Base-by-base conservation (phyloP, 2,113 vertebrate species). In the Poecilia latipinna region DNA sequence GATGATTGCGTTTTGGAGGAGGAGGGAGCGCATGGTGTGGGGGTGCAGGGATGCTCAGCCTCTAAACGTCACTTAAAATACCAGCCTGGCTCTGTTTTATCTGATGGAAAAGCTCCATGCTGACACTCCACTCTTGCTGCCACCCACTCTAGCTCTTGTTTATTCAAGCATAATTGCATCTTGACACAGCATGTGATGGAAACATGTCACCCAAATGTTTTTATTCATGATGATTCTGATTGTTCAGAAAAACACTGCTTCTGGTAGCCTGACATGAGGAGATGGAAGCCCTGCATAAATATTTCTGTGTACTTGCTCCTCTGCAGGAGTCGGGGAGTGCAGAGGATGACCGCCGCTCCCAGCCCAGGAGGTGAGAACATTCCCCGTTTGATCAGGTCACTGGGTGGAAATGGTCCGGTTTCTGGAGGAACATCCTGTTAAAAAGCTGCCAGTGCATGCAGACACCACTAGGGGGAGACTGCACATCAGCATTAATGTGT, bases 311-410 rank as follows among this genome's bases (percentile, higher is more conserved):
- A 51, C 33, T 15, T 87, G 19, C 79, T 1, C 79, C 2, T 85
- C 79, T 75, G 1, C 84, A 99, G 98, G 97, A 99, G 91, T 96
- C 96, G 64, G 97, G 97, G 89, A 99, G 97, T 29, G 96, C 96
- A 73, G 97, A 99, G 69, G 97, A 99, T 78, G 97, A 98, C 82
- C 96, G 95, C 70, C 95, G 95, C 78, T 97, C 96, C 78, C 97
- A 98, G 86, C 95, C 96, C 86, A 94, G 96, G 83, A 99, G 98
- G 98, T 99, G 94, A 91, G 94, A 87, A 66, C 79, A 61, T 86
- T 82, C 51, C 68, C 77, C 78, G 51, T 70, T 74, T 77, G 63
- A 24, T 86, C 62, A 48, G 4, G 44, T 48, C 17, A 19, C 6
- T 48, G 44, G 44, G 44, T 68, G 67, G 37, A 33, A 57, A 26